Base-by-base conservation (phyloP, 2,888 invertebrate species). In the Danaus chrysippus region DNA sequence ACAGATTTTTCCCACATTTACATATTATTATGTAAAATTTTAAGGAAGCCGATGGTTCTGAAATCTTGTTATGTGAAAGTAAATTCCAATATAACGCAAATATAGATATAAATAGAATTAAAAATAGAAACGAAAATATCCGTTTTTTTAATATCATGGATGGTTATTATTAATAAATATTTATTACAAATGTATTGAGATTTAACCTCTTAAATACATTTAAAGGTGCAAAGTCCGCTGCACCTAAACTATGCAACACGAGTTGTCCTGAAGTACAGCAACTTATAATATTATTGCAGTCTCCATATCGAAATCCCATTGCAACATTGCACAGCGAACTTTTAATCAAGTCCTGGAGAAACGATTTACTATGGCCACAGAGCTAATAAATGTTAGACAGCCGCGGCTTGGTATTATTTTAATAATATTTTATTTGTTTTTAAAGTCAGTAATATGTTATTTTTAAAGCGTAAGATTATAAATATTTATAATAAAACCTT, bases 331-430 rank as follows among this genome's bases (percentile, higher is more conserved):
- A 83, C 81, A 82, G 82, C 78, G 75, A 88, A 89, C 85, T 88
- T 89, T 88, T 88, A 88, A 87, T 89, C 89, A 88, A 88, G 86
- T 87, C 82, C 82, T 78, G 82, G 81, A 81, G 86, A 84, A 87
- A 84, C 87, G 85, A 86, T 88, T 87, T 86, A 83, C 83, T 80
- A 76, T 65, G 68, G 69, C 69, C 82, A 86, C 66, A 83, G 86
- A 86, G 34, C 78, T 65, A 34, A 5, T 54, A 59, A 13, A 1
- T 42, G 12, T 12, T 58, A 63, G 63, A 64, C 43, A 59, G 34
- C 41, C 42, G 46, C 63, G 34, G 71, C 71, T 71, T 54, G 8
- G n/a, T 60, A 43, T 42, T 13, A 52, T 12, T 56, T 23, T 42
- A 34, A 63, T 44, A 13, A 41, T 13, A 54, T 10, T 41, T 57